phyloP scores from a whole-genome alignment of 2,113 vertebrate species.

The Crotalus tigris region DNA sequence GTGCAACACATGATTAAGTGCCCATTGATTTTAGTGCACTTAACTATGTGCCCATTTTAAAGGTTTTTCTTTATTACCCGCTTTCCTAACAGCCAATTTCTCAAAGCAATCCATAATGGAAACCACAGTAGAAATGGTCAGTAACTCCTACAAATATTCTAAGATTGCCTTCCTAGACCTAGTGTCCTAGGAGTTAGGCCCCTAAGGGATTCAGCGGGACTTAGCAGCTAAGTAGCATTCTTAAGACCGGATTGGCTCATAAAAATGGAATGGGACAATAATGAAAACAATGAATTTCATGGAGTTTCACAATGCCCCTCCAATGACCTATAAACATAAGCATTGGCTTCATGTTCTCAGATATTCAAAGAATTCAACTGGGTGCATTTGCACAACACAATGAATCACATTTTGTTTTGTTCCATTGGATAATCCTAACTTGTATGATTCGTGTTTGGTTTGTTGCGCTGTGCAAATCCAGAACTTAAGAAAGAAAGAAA shows the following conservation, averaged over 20 bases:
- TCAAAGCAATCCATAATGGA: not conserved
- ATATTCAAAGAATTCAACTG: not conserved
- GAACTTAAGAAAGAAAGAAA: not conserved
- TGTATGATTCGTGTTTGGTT: not conserved
- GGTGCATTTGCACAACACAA: not conserved
- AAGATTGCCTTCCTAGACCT: not conserved
- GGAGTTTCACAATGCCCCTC: not conserved
- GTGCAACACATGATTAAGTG: not conserved
- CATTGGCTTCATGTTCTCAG: not conserved
- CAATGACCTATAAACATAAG: not conserved
- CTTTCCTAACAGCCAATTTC: not conserved
- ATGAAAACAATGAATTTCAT: not conserved
- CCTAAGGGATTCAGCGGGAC: not conserved
- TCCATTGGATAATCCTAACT: not conserved
- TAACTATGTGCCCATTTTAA: not conserved
- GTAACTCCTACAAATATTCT: not conserved
- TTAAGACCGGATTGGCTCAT: not conserved
- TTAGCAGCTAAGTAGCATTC: not conserved
- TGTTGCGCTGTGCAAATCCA: not conserved
- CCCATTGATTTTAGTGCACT: conserved; percentile 10
- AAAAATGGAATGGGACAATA: not conserved
- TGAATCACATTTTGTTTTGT: not conserved
- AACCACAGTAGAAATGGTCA: not conserved
- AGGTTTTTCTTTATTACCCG: not conserved
- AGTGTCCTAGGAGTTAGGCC: not conserved